phyloP scores from a whole-genome alignment of 2,888 invertebrate genomes.

The Hyalella azteca region DNA sequence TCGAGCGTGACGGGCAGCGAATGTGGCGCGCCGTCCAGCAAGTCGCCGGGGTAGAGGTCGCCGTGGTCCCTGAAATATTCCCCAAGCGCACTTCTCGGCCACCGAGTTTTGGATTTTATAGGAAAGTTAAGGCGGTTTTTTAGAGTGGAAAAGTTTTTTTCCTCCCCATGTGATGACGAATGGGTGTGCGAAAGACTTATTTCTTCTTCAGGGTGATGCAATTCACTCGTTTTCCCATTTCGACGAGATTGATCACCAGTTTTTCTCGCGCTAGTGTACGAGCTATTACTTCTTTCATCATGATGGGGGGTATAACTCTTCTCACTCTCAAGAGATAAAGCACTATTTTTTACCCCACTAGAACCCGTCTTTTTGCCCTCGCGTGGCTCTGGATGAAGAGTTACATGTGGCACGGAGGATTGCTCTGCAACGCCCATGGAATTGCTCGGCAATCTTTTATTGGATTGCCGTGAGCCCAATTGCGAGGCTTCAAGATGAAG shows the following conservation, averaged over 20 bases:
- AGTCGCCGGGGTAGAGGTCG: slow-evolving; percentile 15
- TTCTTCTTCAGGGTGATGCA: too few species aligned
- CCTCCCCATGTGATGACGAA: too few species aligned
- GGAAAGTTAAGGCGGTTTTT: neutral
- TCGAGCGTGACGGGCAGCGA: neutral
- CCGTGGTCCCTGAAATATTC: slow-evolving; percentile 26
- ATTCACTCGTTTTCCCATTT: too few species aligned
- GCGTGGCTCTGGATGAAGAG: neutral
- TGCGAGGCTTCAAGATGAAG: neutral
- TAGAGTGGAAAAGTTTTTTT: neutral
- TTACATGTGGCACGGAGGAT: neutral
- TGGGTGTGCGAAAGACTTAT: too few species aligned
- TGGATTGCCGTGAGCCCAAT: neutral
- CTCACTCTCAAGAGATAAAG: too few species aligned
- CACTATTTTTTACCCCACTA: too few species aligned
- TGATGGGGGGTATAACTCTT: too few species aligned
- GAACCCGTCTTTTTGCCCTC: too few species aligned
- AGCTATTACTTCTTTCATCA: too few species aligned
- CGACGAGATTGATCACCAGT: too few species aligned
- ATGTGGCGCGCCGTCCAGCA: neutral
- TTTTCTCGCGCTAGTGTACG: too few species aligned
- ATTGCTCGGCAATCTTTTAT: slow-evolving; percentile 2
- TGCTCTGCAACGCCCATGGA: neutral
- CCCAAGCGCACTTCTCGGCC: slow-evolving; percentile 26
- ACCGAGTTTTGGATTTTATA: slow-evolving; percentile 19